Base-by-base conservation (phyloP, 2,888 invertebrate genomes). In the Meghimatium bilineatum region DNA sequence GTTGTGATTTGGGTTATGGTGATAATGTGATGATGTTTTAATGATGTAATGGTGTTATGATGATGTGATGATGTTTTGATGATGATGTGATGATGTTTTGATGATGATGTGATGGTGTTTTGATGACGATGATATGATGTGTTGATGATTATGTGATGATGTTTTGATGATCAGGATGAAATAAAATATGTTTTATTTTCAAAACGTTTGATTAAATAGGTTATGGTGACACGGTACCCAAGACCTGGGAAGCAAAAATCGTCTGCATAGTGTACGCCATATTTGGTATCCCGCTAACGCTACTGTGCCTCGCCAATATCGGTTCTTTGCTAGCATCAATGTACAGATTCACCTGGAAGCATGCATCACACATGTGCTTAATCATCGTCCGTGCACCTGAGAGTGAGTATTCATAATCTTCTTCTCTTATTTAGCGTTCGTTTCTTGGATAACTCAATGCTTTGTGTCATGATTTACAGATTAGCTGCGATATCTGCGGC, bases 161-260 rank as follows among this genome's bases (percentile, higher is more conserved):
- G n/a, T n/a, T n/a, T n/a, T 26, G 60, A 60, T 26, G 20, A 17
- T 12, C 17, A 49, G 8, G 17, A 49, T 8, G 8, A 49, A 10
- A 36, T 36, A 8, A 23, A 10, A 34, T 69, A 6, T 6, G 12
- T 34, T 36, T 6, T 20, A 26, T 0, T 14, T 12, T 20, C 3
- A 26, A 1, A 38, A 23, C 17, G 44, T 49, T 10, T 49, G n/a
- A 29, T n/a, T 60, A 34, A 5, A 38, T 87, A 92, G 91, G 92
- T 23, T 92, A 91, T 86, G 92, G 92, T 3, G 89, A 89, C 75
- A 89, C 90, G 44, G 90, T 91, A 20, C 92, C 91, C 2, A 88
- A 89, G 79, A 91, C 91, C 1, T 74, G 82, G n/a, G 81, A 85
- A 49, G 91, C 91, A 26, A 89, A 88, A 69, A 85, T 90, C 5